Evolutionary conservation across 2,113 vertebrate genomes (phyloP).

Genomic region (Chaetura pelagica): DNA sequence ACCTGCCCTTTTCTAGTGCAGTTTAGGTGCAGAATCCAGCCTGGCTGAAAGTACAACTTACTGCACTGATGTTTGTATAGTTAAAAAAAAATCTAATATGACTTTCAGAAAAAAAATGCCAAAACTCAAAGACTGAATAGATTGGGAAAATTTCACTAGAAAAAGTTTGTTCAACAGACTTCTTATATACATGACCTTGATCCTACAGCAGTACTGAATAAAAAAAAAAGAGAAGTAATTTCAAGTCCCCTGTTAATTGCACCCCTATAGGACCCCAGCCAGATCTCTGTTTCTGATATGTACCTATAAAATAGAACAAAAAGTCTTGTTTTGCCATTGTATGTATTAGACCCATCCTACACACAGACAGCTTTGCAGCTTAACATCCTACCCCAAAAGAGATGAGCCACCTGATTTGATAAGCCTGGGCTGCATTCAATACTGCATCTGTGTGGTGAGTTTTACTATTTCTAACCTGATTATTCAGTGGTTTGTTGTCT

Average conservation of each 20-base stretch:
- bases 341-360: neutral
- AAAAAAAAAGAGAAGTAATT: neutral
- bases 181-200: neutral
- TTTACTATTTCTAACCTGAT: neutral
- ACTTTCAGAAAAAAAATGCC: neutral
- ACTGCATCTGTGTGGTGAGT: neutral
- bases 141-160: neutral
- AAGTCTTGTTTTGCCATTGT: neutral
- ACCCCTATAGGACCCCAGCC: rapidly evolving
- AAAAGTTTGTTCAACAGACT: neutral
- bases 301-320: neutral
- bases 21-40: neutral
- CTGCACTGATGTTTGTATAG: neutral
- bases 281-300: neutral
- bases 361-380: neutral
- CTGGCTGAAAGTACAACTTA: neutral
- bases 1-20: neutral
- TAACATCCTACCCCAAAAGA: neutral
- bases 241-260: neutral
- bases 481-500: neutral
- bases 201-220: neutral
- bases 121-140: neutral
- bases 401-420: neutral
- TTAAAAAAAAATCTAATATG: neutral
- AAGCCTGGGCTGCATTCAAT: neutral